Evolutionary conservation across 2,113 vertebrate genomes (phyloP), one percentile per base, ranked within the genome.

Genomic region (Dicentrarchus labrax): DNA sequence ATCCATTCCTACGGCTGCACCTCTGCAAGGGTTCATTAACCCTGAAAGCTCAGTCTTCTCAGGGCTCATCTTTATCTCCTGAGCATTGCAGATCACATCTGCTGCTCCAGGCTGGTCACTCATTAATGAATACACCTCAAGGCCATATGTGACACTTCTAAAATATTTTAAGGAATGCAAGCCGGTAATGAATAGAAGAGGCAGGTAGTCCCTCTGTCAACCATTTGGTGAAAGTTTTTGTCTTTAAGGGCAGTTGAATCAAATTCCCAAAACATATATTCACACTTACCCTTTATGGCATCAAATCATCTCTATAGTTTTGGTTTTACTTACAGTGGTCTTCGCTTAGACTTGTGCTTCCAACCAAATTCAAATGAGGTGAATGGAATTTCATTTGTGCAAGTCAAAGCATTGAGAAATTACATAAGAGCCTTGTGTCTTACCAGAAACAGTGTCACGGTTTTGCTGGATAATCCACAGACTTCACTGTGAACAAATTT

Each of bases 11-110:
- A 69, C 68, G 56, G 90, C 90, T 62, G 60, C 76, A 89, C 86
- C 88, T 91, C 92, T 86, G 87, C 78, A 47, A 86, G 69, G 92
- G 86, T 92, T 94, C 90, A 94, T 93, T 94, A 94, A 92, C 88
- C 86, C 88, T 90, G 84, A 91, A 76, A 78, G 66, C 82, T 24
- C 41, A 57, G 64, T 82, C 87, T 86, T 67, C 66, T 72, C 73
- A 4, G 76, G 85, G 83, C 83, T 92, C 90, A 69, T 90, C 87
- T 91, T 76, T 51, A 72, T 81, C 87, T 90, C 85, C 73, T 80
- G 86, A 89, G 86, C 83, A 79, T 84, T 91, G 82, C 76, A 85
- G 73, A 86, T 82, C 90, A 91, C 92, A 94, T 91, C 86, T 91
- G 92, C 89, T 80, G 83, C 89, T 87, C 67, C 79, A 81, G 76